A percentile compares a stretch with the other conserved stretches of the same genome.
These are phyloP conservation scores for Notechis scutatus DNA, from an alignment of 2,113 vertebrate genomes.

Conservation along the genomic window DNA sequence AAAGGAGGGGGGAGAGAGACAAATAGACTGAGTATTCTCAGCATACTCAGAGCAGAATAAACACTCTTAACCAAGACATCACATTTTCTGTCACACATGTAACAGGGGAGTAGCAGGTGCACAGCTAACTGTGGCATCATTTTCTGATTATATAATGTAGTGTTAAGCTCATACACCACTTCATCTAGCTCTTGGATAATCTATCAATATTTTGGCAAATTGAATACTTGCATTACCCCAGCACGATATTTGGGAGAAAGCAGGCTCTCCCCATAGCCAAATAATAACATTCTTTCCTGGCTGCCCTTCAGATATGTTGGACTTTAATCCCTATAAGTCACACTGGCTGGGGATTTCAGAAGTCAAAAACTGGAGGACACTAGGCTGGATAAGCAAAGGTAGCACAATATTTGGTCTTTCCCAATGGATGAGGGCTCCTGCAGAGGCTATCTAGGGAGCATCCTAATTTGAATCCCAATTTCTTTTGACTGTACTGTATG, in stretches of 20 bases:
- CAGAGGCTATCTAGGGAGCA: neutral
- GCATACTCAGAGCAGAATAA: neutral
- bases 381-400: neutral
- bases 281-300: neutral
- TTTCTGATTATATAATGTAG: neutral
- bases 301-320: neutral
- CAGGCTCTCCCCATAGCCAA: neutral
- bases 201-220: neutral
- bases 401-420: neutral
- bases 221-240: neutral
- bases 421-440: neutral
- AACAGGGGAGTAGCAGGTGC: neutral
- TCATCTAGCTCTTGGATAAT: neutral
- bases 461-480: neutral
- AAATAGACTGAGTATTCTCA: neutral
- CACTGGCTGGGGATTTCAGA: neutral
- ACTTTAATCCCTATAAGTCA: neutral
- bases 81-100: neutral
- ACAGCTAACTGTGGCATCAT: neutral
- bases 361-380: neutral
- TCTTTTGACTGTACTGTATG: no score
- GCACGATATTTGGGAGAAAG: neutral
- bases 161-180: neutral
- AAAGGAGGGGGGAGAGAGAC: conserved; percentile 16
- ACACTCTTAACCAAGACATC: neutral